Evolutionary conservation across 2,113 vertebrate species (phyloP).

Genomic region (Campylorhamphus procurvoides): DNA sequence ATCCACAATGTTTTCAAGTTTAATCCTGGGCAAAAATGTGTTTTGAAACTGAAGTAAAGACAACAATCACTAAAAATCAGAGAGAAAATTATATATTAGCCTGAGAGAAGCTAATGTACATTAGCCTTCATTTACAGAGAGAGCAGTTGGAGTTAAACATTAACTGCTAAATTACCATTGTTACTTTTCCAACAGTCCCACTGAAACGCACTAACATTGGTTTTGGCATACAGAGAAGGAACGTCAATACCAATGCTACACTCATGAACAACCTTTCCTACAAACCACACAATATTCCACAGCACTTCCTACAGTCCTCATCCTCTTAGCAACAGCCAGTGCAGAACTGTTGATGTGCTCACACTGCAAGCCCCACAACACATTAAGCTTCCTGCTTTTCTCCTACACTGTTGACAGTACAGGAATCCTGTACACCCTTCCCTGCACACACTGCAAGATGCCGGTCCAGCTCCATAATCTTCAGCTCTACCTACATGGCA

Average conservation of each 20-base stretch:
- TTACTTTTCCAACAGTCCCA: background rate
- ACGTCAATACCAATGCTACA: background rate
- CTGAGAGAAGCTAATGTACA: background rate
- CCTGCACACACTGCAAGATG: background rate
- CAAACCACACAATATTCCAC: background rate
- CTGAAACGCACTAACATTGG: background rate
- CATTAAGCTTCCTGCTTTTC: background rate
- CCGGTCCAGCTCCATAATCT: background rate
- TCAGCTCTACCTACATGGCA: background rate
- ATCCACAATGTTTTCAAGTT: background rate
- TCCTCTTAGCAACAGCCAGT: background rate
- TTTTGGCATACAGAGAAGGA: background rate
- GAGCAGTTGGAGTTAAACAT: background rate
- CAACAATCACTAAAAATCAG: background rate
- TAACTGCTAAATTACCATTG: background rate
- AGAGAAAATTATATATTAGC: background rate
- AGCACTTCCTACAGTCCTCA: background rate
- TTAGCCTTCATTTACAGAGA: background rate
- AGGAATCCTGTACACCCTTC: background rate
- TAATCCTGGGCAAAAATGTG: background rate
- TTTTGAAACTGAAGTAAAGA: background rate
- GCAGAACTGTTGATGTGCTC: background rate
- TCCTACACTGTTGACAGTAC: background rate
- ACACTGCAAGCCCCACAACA: background rate
- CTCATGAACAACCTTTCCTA: background rate